Percentiles rank a stretch among this genome's conserved stretches.
Conservation (phyloP, 2,888 invertebrate species). For the Phoenoteleia sp. region DNA sequence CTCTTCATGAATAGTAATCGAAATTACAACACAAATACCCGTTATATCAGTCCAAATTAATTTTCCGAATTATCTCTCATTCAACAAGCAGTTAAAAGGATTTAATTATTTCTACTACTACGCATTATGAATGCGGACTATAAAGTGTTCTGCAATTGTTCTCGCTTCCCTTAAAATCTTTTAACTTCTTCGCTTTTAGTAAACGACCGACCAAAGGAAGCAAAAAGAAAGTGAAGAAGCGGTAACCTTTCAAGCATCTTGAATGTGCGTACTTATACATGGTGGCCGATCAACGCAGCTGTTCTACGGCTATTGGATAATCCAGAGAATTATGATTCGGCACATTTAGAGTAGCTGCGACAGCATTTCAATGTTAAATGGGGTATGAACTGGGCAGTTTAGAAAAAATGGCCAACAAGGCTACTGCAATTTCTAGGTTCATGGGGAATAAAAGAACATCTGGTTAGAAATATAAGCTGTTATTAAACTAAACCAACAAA, state of each 20-base stretch:
- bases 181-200: constrained; percentile 56
- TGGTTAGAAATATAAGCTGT: constrained; percentile 56
- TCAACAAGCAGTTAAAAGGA: too few species aligned
- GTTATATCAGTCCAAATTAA: too few species aligned
- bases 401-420: constrained; percentile 56
- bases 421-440: constrained; percentile 48
- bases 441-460: constrained; percentile 55
- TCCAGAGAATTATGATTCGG: constrained; percentile 62
- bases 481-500: constrained; percentile 23
- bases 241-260: constrained; percentile 62
- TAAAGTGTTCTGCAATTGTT: constrained; percentile 2
- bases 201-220: constrained; percentile 40
- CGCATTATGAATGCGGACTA: too few species aligned
- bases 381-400: constrained; percentile 61
- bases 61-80: too few species aligned
- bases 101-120: too few species aligned
- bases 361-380: constrained; percentile 55
- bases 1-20: too few species aligned
- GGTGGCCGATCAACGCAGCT: constrained; percentile 68
- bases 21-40: too few species aligned
- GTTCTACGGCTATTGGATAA: constrained; percentile 68
- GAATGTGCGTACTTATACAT: constrained; percentile 59
- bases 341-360: constrained; percentile 61
- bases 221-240: constrained; percentile 56
- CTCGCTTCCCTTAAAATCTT: constrained; percentile 19